phyloP scores from a whole-genome alignment of 2,113 vertebrate genomes.

The Hylia prasina region DNA sequence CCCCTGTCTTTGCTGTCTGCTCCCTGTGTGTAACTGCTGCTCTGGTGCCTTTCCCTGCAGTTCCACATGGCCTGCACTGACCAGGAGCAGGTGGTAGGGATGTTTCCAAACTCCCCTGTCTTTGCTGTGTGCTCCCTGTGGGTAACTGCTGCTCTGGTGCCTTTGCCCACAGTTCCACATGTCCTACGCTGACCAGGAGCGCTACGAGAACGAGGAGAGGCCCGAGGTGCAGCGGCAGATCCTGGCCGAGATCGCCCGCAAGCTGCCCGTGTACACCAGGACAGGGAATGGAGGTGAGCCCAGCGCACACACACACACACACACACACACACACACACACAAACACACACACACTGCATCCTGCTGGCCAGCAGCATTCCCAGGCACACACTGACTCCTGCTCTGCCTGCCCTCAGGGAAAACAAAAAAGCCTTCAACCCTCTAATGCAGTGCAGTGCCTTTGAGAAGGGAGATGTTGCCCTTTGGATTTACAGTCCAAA shows the following conservation, averaged over 20 bases:
- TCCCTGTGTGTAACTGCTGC: too few species aligned
- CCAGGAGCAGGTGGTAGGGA: not conserved
- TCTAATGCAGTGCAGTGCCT: not conserved
- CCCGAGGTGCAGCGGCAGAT: conserved; percentile 94
- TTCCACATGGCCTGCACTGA: too few species aligned
- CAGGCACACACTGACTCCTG: not conserved
- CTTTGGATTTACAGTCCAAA: not conserved
- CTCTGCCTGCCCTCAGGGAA: not conserved
- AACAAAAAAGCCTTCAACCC: not conserved
- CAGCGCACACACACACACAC: not conserved
- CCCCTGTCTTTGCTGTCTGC: too few species aligned
- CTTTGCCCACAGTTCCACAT: conserved; percentile 84
- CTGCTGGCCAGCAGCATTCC: fast-evolving
- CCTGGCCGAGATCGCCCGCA: conserved; percentile 86
- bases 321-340: too few species aligned
- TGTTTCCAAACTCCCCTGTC: fast-evolving
- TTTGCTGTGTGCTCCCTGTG: not conserved
- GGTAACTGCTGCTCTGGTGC: not conserved
- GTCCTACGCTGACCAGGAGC: conserved; percentile 89
- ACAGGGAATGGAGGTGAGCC: conserved; percentile 87
- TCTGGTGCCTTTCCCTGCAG: too few species aligned
- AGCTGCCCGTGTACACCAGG: conserved; percentile 88
- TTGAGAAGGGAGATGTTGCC: not conserved
- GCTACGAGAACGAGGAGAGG: conserved; percentile 90
- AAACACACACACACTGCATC: fast-evolving